Evolutionary conservation across 2,888 invertebrate species (phyloP).

Genomic region (Caprella mutica): DNA sequence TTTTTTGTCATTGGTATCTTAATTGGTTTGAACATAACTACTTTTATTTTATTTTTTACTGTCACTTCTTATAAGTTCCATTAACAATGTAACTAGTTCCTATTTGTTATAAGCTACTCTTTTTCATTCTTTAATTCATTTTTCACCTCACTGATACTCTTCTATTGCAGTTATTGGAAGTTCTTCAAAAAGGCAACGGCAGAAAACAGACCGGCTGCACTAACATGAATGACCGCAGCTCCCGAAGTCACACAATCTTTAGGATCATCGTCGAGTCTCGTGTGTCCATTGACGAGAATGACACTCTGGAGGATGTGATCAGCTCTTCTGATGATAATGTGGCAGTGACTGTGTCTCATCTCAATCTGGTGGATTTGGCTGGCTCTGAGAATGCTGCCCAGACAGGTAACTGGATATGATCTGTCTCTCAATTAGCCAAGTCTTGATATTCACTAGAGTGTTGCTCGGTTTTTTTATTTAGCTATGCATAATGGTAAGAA

Average conservation of each 20-base stretch:
- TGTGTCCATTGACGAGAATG: constrained; percentile 56
- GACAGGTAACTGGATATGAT: no score
- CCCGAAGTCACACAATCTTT: constrained; percentile 79
- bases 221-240: constrained; percentile 76
- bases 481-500: no score
- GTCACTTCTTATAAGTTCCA: no score
- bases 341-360: constrained; percentile 62
- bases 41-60: no score
- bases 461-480: not conserved
- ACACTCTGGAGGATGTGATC: constrained; percentile 44
- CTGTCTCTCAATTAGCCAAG: constrained; percentile 39
- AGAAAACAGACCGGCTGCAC: constrained; percentile 65
- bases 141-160: no score
- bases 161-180: constrained; percentile 20
- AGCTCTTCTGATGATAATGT: constrained; percentile 37
- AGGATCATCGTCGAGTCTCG: constrained; percentile 43
- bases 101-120: no score
- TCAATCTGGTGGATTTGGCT: constrained; percentile 82
- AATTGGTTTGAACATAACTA: no score
- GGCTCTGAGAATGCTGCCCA: constrained; percentile 74
- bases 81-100: no score
- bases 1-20: no score
- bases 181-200: constrained; percentile 48
- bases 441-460: not conserved
- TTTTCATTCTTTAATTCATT: no score